A percentile compares a stretch with the other conserved stretches of the same genome.
These are phyloP conservation scores for Camponotus fellah DNA, from an alignment of 2,888 invertebrate genomes.

Conservation along the genomic window DNA sequence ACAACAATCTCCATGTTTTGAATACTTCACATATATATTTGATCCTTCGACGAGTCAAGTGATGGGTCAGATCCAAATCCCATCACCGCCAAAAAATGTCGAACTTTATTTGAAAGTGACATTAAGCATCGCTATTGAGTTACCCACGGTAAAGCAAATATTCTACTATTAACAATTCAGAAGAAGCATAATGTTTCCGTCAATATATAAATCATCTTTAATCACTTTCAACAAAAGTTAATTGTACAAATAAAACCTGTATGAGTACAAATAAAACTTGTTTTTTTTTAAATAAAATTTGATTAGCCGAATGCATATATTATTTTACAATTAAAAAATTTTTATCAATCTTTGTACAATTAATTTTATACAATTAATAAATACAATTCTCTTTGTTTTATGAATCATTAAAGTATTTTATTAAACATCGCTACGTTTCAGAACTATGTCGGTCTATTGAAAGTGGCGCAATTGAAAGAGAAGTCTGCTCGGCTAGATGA, in stretches of 20 bases:
- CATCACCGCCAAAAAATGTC: conserved; percentile 71
- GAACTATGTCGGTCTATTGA: conserved; percentile 81
- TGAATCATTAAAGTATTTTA: conserved; percentile 8
- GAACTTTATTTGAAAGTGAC: conserved; percentile 74
- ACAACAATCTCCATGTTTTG: too few species aligned
- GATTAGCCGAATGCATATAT: not conserved
- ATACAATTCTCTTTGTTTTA: not conserved
- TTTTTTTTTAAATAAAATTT: not conserved
- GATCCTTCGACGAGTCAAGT: too few species aligned
- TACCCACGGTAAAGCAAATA: conserved; percentile 75
- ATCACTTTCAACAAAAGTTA: not conserved
- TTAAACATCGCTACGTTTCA: conserved; percentile 59
- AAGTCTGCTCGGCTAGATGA: conserved; percentile 76
- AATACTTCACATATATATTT: too few species aligned
- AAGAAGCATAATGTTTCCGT: not conserved
- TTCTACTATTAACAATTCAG: not conserved
- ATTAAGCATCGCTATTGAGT: conserved; percentile 73
- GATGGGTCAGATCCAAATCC: conserved; percentile 78
- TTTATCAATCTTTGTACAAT: too few species aligned
- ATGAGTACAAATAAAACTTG: not conserved
- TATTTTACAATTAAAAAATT: too few species aligned
- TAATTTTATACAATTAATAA: too few species aligned
- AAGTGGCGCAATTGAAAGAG: conserved; percentile 77
- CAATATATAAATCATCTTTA: not conserved
- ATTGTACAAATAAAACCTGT: too few species aligned